Conservation (phyloP, 1,140 invertebrate genomes). For the Papilio machaon region DNA sequence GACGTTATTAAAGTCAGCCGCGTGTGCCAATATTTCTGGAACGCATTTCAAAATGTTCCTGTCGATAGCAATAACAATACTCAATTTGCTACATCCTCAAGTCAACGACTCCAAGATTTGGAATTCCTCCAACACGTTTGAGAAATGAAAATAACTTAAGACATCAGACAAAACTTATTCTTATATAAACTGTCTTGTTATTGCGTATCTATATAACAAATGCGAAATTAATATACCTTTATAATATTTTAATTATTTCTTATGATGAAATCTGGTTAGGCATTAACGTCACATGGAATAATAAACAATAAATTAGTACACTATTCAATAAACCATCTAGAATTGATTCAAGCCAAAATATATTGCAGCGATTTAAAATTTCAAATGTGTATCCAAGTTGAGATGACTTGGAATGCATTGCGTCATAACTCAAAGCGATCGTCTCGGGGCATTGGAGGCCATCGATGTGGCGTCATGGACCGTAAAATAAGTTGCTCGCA, state of each 20-base stretch:
- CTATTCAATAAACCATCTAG: neutral
- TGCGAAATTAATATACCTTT: neutral
- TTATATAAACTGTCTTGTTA: neutral
- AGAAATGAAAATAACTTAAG: conserved; percentile 34
- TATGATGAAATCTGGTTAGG: neutral
- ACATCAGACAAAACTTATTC: conserved; percentile 22
- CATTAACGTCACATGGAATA: neutral
- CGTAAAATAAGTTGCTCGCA: conserved; percentile 77
- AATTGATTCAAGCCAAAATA: neutral
- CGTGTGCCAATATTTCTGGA: conserved; percentile 36
- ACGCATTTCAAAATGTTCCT: conserved; percentile 35
- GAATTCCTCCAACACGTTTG: conserved; percentile 34
- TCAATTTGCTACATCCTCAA: conserved; percentile 36
- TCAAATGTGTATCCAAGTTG: conserved; percentile 7
- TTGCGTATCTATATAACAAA: neutral
- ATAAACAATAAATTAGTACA: neutral
- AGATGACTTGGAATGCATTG: conserved; percentile 34
- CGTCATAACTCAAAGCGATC: conserved; percentile 53
- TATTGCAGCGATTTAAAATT: conserved; percentile 8
- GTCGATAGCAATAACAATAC: conserved; percentile 38
- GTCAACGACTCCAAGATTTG: conserved; percentile 34
- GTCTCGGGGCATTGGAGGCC: conserved; percentile 60
- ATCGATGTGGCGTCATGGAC: conserved; percentile 68
- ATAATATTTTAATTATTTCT: neutral
- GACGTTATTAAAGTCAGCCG: conserved; percentile 21